Base-by-base conservation (phyloP, 2,888 invertebrate genomes). In the Notodonta ziczac region DNA sequence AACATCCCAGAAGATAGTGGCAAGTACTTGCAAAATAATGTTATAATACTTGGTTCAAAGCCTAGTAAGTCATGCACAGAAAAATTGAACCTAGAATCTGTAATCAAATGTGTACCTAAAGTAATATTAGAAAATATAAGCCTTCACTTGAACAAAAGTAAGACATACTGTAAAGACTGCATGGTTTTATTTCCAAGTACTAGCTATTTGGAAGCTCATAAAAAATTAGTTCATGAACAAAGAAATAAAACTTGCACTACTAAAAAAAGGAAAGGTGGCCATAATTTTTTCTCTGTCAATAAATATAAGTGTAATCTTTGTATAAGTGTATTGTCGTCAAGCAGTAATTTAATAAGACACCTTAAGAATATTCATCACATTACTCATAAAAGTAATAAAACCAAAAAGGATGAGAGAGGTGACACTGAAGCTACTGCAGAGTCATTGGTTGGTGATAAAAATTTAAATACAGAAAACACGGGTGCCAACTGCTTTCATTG, bases 91-190 rank as follows among this genome's bases (percentile, higher is more conserved):
- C 70, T 61, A 62, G 59, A 7, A 48, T 32, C 39, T 7, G 5
- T 42, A 53, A n/a, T 14, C 13, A 3, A 48, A 50, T 57, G 53
- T 65, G 63, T 73, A 44, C 70, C 80, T 13, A 83, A 73, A 62
- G 65, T 89, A 55, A 46, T 62, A 24, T 63, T 91, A 55, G 69
- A 80, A 65, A 81, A 89, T 70, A 62, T 88, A 52, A 73, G 72
- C 39, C 58, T 66, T 13, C 84, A 80, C 67, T 79, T 91, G 62
- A 67, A 74, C 51, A 77, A 60, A 44, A 84, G 83, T 71, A 74
- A 70, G n/a, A 79, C 79, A 63, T 91, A 81, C 73, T 91, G 91
- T 73, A 69, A 74, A 61, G 54, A 65, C 35, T 91, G 91, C 73
- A 66, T 65, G n/a, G 89, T 82, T 68, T 76, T 90, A 40, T 91